Evolutionary conservation across 2,888 invertebrate genomes (phyloP), one percentile per base, ranked within the genome.

Genomic region (Drosophila seclusa): DNA sequence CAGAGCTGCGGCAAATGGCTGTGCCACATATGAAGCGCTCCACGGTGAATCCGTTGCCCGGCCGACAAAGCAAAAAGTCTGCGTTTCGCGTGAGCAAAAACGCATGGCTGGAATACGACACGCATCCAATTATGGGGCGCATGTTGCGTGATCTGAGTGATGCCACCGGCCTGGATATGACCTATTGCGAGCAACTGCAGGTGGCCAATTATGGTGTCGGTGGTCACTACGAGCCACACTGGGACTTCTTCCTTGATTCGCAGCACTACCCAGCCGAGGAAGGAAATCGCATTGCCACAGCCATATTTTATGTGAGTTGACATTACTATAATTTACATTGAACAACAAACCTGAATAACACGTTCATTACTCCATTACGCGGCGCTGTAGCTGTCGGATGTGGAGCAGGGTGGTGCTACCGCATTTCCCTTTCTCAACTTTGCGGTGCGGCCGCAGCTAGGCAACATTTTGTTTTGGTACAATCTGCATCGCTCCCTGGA

Each of bases 141-240:
- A 96, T 88, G 95, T 94, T 89, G 95, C 72, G 95, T 96, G 92
- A 95, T 98, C 94, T 98, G 97, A 73, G 73, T 53, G 93, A 94
- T 69, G 90, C 95, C 70, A 95, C 95, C n/a, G 94, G 94, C 7
- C 91, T 96, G 59, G 94, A 94, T 34, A 93, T 95, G 92, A 93
- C 93, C 29, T 95, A 94, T 31, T 95, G 95, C 7, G 99, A 99
- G 93, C 98, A 99, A 91, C 94, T 99, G 79, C 99, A 99, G 94
- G 98, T 99, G 62, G 99, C 98, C 83, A 99, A 99, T 94, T 99
- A 99, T 93, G 99, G 99, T 21, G 97, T 99, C 79, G 99, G 99
- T 11, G 99, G 99, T 0, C 99, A 99, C 93, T 99, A 99, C 93
- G 99, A 99, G 91, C 99, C 99, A n/a, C 99, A 99, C 93, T 99